Evolutionary conservation across 2,113 vertebrate genomes (phyloP).

Genomic region (Melanocharis versteri): DNA sequence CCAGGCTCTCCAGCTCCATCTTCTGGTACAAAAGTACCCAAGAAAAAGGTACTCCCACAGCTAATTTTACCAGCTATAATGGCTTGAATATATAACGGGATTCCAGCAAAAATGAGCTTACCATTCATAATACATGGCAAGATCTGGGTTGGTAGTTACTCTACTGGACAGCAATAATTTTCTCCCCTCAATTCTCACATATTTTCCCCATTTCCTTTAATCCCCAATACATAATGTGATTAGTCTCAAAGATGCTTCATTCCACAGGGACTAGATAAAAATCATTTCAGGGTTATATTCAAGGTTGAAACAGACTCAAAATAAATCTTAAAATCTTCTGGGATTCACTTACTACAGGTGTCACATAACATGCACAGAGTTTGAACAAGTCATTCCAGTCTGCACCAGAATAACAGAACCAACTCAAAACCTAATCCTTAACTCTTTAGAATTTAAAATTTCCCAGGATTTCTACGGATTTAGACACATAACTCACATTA

Average conservation of each 20-base stretch:
- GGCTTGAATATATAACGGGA: not conserved
- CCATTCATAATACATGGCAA: not conserved
- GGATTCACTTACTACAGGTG: not conserved
- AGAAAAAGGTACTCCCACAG: not conserved
- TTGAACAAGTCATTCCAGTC: not conserved
- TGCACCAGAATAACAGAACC: not conserved
- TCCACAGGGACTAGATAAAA: not conserved
- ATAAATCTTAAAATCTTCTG: not conserved
- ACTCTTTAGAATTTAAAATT: not conserved
- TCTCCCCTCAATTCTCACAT: not conserved
- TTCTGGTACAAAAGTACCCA: not conserved
- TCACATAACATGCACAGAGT: not conserved
- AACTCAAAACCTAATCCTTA: not conserved
- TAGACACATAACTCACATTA: not conserved
- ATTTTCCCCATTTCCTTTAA: not conserved
- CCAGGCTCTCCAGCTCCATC: constrained; percentile 37
- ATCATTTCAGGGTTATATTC: not conserved
- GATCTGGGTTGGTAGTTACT: not conserved
- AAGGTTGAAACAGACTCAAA: not conserved
- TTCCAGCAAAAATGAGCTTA: not conserved
- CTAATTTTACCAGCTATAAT: not conserved
- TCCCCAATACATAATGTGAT: not conserved
- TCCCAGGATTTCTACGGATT: not conserved
- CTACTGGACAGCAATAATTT: not conserved
- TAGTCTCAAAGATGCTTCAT: not conserved